Evolutionary conservation across 2,797 vertebrate species (phyloP).

Genomic region (Notamacropus eugenii): DNA sequence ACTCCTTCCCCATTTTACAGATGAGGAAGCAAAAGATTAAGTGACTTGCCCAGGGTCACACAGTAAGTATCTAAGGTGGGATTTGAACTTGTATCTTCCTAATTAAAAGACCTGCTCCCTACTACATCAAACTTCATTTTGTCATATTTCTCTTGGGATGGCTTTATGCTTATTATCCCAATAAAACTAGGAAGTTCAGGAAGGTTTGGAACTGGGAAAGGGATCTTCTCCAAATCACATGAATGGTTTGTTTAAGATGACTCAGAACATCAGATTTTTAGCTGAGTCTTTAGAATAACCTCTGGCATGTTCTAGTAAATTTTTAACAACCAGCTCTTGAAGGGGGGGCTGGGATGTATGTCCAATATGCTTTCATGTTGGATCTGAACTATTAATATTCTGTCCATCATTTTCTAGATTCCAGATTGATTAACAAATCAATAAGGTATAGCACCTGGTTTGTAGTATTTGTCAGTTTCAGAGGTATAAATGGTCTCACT

Average conservation of each 20-base stretch:
- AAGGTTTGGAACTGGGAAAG: background rate
- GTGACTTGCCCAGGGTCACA: background rate
- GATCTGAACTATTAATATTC: background rate
- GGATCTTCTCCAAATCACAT: slow-evolving; percentile 14
- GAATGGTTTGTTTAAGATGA: background rate
- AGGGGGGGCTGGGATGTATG: background rate
- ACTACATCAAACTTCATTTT: background rate
- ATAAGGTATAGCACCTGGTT: background rate
- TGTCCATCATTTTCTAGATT: background rate
- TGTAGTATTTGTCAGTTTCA: background rate
- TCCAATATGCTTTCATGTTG: background rate
- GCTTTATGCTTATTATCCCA: slow-evolving; percentile 11
- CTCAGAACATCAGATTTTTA: background rate
- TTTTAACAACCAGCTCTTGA: background rate
- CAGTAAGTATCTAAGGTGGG: background rate
- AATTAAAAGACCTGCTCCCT: background rate
- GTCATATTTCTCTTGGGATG: slow-evolving; percentile 36
- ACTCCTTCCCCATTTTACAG: background rate
- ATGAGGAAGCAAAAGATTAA: background rate
- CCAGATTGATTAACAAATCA: background rate
- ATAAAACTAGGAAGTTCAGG: background rate
- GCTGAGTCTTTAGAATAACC: background rate
- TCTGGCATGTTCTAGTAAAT: background rate
- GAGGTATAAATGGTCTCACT: background rate
- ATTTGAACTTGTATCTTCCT: background rate